Percentiles rank a stretch among this genome's conserved stretches.
These are phyloP conservation scores for Sparidentex hasta DNA, from an alignment of 2,797 vertebrate genomes.

Conservation along the genomic window DNA sequence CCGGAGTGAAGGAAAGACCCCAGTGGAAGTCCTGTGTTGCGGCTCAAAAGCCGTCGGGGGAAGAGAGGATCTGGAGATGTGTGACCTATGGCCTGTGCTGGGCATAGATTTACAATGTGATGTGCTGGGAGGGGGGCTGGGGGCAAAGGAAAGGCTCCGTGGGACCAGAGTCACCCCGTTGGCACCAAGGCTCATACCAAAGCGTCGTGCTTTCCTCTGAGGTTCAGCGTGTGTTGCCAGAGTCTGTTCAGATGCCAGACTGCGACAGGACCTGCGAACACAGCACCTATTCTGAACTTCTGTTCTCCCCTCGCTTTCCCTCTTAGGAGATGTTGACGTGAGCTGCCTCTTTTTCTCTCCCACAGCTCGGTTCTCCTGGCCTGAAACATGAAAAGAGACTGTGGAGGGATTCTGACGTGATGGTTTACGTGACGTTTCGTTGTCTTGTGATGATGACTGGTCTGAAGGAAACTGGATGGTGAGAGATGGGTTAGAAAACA, in stretches of 20 bases:
- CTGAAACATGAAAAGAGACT: slow-evolving; percentile 2
- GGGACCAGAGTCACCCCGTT: slow-evolving; percentile 42
- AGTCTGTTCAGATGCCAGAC: slow-evolving; percentile 33
- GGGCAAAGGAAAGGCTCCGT: slow-evolving; percentile 60
- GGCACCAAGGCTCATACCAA: slow-evolving; percentile 24
- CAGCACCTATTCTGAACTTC: slow-evolving; percentile 23
- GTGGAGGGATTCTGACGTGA: slow-evolving; percentile 18
- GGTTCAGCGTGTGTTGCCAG: slow-evolving; percentile 42
- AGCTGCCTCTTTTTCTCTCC: slow-evolving; percentile 55
- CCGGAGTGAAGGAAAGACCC: slow-evolving; percentile 39
- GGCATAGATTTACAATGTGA: slow-evolving; percentile 25
- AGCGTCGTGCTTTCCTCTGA: slow-evolving; percentile 50
- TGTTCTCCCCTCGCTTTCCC: slow-evolving; percentile 24
- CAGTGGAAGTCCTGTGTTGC: slow-evolving; percentile 24
- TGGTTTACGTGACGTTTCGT: slow-evolving; percentile 15
- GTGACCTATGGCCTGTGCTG: slow-evolving; percentile 7
- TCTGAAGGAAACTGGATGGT: slow-evolving; percentile 14
- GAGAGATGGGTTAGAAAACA: slow-evolving; percentile 13
- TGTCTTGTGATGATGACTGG: slow-evolving; percentile 19
- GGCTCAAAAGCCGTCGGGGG: slow-evolving; percentile 25
- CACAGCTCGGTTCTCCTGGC: slow-evolving; percentile 58
- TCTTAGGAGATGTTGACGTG: slow-evolving; percentile 46
- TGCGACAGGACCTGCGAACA: slow-evolving; percentile 14
- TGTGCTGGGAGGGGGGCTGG: slow-evolving; percentile 17
- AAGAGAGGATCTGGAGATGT: slow-evolving; percentile 37